Evolutionary conservation across 2,113 vertebrate species (phyloP).

Genomic region (Natator depressus): DNA sequence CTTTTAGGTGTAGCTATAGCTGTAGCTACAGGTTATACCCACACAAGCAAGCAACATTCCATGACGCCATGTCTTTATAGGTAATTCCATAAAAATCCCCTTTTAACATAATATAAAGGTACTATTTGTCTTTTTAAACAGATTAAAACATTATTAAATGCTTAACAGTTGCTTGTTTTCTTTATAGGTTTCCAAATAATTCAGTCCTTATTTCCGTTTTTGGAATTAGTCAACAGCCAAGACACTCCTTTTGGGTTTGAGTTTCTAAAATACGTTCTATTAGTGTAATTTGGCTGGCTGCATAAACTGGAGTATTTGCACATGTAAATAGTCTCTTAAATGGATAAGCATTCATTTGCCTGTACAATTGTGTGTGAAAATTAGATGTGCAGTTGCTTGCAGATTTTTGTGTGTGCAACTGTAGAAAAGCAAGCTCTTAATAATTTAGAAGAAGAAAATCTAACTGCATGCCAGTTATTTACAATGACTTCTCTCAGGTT

Average conservation of each 20-base stretch:
- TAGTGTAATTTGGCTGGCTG: too few relatives aligned
- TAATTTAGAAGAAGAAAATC: neutral
- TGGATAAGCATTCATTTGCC: neutral
- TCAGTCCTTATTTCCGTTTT: neutral
- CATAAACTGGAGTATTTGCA: too few relatives aligned
- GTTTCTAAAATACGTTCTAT: neutral
- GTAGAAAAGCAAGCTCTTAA: neutral
- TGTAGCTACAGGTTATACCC: neutral
- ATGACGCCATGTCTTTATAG: fast-evolving
- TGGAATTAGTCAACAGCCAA: neutral
- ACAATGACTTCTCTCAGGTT: neutral
- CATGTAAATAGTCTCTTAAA: too few relatives aligned
- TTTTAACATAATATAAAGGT: neutral
- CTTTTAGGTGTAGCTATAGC: neutral
- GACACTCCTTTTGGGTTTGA: neutral
- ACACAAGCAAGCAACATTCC: neutral
- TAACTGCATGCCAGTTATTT: neutral
- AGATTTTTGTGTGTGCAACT: neutral
- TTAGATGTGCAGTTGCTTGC: neutral
- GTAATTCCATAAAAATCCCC: neutral
- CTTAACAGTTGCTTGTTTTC: neutral
- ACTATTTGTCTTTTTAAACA: neutral
- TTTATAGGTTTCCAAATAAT: neutral
- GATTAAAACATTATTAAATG: neutral
- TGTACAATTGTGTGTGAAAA: neutral